These are phyloP conservation scores for Halotydeus destructor DNA, from an alignment of 1,140 invertebrate species.

Conservation along the genomic window DNA sequence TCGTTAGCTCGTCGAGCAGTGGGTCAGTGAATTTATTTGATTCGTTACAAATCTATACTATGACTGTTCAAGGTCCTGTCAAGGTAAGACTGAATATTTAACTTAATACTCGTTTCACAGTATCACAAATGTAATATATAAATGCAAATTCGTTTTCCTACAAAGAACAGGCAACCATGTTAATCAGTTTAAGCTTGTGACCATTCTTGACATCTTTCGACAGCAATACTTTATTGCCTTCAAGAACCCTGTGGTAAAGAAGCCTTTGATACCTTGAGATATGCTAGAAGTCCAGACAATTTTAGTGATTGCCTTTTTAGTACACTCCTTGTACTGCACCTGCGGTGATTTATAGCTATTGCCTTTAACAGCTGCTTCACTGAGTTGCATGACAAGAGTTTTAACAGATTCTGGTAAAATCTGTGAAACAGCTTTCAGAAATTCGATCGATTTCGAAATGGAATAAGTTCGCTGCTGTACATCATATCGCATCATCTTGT, in stretches of 20 bases:
- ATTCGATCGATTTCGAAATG: conserved; percentile 55
- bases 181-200: conserved; percentile 18
- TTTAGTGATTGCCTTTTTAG: conserved; percentile 20
- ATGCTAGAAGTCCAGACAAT: conserved; percentile 38
- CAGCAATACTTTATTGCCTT: conserved; percentile 24
- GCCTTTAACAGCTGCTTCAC: conserved; percentile 56
- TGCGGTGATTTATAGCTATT: conserved; percentile 39
- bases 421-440: conserved; percentile 52
- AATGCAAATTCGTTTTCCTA: too few species aligned
- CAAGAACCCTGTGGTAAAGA: conserved; percentile 49
- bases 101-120: too few species aligned
- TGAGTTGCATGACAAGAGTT: conserved; percentile 40
- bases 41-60: too few species aligned
- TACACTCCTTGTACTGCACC: conserved; percentile 33
- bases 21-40: too few species aligned
- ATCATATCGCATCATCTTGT: conserved; percentile 13
- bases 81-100: too few species aligned
- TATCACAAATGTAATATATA: too few species aligned
- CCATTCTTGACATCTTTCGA: conserved; percentile 24
- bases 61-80: too few species aligned
- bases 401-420: conserved; percentile 29
- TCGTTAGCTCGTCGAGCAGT: too few species aligned
- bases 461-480: conserved; percentile 17
- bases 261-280: conserved; percentile 64
- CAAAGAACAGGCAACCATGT: too few species aligned